phyloP scores from a whole-genome alignment of 2,113 vertebrate genomes.

The Actinemys pallida region DNA sequence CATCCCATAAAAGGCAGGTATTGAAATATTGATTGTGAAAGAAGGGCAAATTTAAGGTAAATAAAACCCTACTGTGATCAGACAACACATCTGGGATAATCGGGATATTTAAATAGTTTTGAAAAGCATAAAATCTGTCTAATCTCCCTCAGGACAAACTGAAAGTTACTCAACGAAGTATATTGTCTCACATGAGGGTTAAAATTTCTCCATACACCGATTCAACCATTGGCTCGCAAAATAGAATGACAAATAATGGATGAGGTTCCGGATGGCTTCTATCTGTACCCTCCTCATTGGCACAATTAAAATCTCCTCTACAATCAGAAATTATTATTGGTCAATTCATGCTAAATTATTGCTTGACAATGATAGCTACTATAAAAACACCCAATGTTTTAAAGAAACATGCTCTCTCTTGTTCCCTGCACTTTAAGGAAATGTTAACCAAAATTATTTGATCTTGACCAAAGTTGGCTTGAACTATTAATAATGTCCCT shows the following conservation, averaged over 20 bases:
- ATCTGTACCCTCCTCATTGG: background rate
- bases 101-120: background rate
- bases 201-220: background rate
- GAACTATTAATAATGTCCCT: background rate
- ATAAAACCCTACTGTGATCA: background rate
- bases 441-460: fast-evolving
- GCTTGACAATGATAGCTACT: fast-evolving
- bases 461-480: background rate
- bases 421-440: background rate
- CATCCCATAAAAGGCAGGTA: background rate
- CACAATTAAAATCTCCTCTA: background rate
- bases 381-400: background rate
- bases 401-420: background rate
- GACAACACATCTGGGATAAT: background rate
- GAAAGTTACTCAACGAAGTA: background rate
- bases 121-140: background rate
- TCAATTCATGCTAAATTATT: background rate
- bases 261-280: background rate
- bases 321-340: background rate
- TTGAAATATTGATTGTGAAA: background rate
- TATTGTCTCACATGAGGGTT: background rate
- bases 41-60: background rate
- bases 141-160: background rate
- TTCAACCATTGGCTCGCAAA: background rate
- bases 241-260: fast-evolving